These are phyloP conservation scores for Macrosoma leucophasiata DNA, from an alignment of 2,888 invertebrate species.

Conservation along the genomic window DNA sequence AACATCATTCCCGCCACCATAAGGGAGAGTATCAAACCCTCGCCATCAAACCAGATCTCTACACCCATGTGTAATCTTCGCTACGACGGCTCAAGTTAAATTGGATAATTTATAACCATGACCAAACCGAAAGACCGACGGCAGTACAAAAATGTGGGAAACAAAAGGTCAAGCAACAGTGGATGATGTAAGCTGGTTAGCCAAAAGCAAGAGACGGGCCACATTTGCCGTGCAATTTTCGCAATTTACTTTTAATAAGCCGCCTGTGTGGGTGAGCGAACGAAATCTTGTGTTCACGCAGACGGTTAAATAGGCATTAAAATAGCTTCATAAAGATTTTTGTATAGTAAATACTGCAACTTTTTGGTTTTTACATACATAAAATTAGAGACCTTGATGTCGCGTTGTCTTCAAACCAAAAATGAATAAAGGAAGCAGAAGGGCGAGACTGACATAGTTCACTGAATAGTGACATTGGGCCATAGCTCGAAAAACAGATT, in stretches of 20 bases:
- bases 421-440: no score
- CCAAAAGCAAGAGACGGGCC: constrained; percentile 51
- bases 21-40: constrained; percentile 35
- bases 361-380: no score
- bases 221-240: constrained; percentile 73
- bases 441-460: no score
- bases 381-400: no score
- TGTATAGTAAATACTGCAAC: no score
- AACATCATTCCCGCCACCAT: constrained; percentile 48
- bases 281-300: constrained; percentile 42
- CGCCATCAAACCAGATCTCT: constrained; percentile 29
- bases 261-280: constrained; percentile 48
- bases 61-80: constrained; percentile 15
- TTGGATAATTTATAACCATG: constrained; percentile 25
- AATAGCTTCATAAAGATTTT: no score
- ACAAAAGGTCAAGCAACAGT: constrained; percentile 31
- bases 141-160: constrained; percentile 18
- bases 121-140: constrained; percentile 32
- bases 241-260: constrained; percentile 74
- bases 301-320: constrained; percentile 30
- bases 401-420: no score
- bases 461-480: no score
- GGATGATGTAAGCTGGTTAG: constrained; percentile 55
- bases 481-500: no score
- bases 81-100: constrained; percentile 32